Evolutionary conservation across 1,140 invertebrate genomes (phyloP).

Genomic region (Cephus cinctus): DNA sequence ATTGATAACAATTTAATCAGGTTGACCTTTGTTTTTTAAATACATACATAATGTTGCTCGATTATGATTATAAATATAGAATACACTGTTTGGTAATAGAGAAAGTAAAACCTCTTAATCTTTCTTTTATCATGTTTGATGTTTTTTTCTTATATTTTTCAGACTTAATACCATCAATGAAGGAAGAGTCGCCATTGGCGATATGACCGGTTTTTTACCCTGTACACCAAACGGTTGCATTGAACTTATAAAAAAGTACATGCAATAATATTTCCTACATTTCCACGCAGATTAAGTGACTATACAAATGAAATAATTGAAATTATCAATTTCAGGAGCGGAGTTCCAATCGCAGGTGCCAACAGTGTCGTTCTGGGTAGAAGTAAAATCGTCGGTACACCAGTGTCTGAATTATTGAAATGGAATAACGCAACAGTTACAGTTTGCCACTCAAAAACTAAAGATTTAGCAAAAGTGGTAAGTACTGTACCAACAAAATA

Average conservation of each 20-base stretch:
- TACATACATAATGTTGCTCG: too few species aligned
- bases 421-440: constrained; percentile 98
- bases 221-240: constrained; percentile 93
- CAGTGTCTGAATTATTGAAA: constrained; percentile 89
- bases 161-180: constrained; percentile 90
- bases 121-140: too few species aligned
- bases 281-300: too few species aligned
- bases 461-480: constrained; percentile 78
- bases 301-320: too few species aligned
- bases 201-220: constrained; percentile 83
- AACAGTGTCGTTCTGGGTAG: constrained; percentile 92
- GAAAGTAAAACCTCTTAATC: too few species aligned
- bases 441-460: constrained; percentile 93
- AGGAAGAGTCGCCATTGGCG: constrained; percentile 81
- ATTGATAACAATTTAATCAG: too few species aligned
- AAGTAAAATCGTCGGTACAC: constrained; percentile 97
- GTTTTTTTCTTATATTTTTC: constrained; percentile 28
- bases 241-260: constrained; percentile 80
- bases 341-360: constrained; percentile 78
- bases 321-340: constrained; percentile 65
- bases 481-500: constrained; percentile 21
- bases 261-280: constrained; percentile 7
- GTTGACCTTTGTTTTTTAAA: too few species aligned
- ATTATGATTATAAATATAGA: too few species aligned
- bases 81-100: too few species aligned